These are phyloP conservation scores for Oedothorax gibbosus DNA, from an alignment of 1,140 invertebrate species.

Conservation along the genomic window DNA sequence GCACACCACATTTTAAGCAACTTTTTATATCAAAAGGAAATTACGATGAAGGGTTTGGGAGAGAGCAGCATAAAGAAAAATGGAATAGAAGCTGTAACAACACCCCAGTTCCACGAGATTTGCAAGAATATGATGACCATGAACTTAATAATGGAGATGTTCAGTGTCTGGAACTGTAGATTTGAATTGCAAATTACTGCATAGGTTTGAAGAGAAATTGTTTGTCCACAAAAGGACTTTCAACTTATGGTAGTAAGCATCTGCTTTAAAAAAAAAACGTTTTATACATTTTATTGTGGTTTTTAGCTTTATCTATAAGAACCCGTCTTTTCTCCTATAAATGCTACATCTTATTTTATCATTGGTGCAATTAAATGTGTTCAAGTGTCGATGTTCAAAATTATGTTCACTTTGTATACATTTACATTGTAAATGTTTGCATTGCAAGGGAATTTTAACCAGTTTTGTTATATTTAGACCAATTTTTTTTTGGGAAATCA, in stretches of 20 bases:
- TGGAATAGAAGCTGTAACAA: conserved; percentile 66
- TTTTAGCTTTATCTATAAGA: conserved; percentile 56
- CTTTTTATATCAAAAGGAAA: conserved; percentile 86
- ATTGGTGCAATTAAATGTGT: conserved; percentile 49
- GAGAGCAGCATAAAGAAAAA: conserved; percentile 70
- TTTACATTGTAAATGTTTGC: conserved; percentile 27
- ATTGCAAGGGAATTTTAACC: background rate
- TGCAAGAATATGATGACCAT: conserved; percentile 53
- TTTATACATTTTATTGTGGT: conserved; percentile 51
- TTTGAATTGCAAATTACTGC: conserved; percentile 23
- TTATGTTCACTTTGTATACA: conserved; percentile 9
- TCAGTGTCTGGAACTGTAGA: conserved; percentile 47
- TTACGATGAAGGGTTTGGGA: conserved; percentile 82
- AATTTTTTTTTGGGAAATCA: conserved; percentile 10
- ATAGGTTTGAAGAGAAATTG: conserved; percentile 12
- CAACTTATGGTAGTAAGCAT: conserved; percentile 34
- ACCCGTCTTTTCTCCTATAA: conserved; percentile 21
- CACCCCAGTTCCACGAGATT: conserved; percentile 60
- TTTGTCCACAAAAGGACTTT: conserved; percentile 31
- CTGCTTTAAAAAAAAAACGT: conserved; percentile 23
- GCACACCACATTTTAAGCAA: conserved; percentile 84
- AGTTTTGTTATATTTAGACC: no score
- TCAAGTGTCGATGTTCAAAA: conserved; percentile 18
- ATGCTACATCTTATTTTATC: conserved; percentile 27
- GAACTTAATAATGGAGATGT: conserved; percentile 61